Percentiles rank a stretch among this genome's conserved stretches.
These are phyloP conservation scores for Odocoileus hemionus DNA, from an alignment of 2,113 vertebrate genomes.

Conservation along the genomic window DNA sequence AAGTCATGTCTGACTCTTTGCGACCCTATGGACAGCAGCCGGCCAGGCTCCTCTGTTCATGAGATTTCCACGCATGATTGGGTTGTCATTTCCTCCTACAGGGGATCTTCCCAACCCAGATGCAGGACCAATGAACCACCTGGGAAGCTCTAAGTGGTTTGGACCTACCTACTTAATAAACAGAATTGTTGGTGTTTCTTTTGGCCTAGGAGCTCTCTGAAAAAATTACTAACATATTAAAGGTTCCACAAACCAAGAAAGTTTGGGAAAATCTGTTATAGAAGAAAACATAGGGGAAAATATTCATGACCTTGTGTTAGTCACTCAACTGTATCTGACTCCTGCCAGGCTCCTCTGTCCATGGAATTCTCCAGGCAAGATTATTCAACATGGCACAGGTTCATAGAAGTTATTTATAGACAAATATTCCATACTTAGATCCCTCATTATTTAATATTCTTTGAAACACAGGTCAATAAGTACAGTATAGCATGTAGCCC, in stretches of 20 bases:
- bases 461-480: neutral
- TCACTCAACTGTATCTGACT: neutral
- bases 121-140: neutral
- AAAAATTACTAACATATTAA: neutral
- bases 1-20: neutral
- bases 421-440: neutral
- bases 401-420: neutral
- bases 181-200: neutral
- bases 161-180: neutral
- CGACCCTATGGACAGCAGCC: neutral
- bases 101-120: neutral
- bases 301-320: neutral
- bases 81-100: neutral
- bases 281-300: neutral
- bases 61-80: neutral
- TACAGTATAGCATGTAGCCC: neutral
- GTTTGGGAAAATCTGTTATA: neutral
- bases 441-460: neutral
- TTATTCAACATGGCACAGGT: neutral
- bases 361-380: neutral
- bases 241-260: neutral
- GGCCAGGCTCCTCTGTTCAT: neutral
- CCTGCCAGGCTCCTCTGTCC: neutral
- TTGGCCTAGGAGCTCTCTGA: neutral
- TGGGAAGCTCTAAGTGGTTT: neutral